phyloP scores from a whole-genome alignment of 2,888 invertebrate genomes.

The Gari tellinella region DNA sequence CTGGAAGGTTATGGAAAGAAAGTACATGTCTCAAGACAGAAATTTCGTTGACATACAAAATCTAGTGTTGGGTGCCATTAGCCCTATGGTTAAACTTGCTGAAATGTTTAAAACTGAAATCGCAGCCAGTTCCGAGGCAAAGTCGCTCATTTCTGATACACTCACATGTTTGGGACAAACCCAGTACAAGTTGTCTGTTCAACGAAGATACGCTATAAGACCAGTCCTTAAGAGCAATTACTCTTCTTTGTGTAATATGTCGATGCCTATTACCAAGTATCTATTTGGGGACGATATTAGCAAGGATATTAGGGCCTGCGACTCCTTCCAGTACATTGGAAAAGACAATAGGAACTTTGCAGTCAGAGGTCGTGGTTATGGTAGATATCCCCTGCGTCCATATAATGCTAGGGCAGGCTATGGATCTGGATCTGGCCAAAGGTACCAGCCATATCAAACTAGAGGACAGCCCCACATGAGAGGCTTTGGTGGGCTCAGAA shows the following conservation, averaged over 20 bases:
- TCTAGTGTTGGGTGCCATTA: constrained; percentile 7
- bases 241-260: constrained; percentile 9
- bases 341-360: background rate
- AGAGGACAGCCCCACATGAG: background rate
- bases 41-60: constrained; percentile 17
- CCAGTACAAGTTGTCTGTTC: constrained; percentile 5
- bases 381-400: background rate
- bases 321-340: constrained; percentile 7
- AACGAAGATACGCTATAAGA: constrained; percentile 2
- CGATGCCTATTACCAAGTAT: constrained; percentile 5
- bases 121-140: background rate
- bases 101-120: constrained; percentile 6
- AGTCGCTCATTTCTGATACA: background rate
- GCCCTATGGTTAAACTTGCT: constrained; percentile 1
- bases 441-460: background rate
- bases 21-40: constrained; percentile 11
- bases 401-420: background rate
- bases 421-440: background rate
- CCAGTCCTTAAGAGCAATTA: constrained; percentile 18
- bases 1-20: constrained; percentile 15
- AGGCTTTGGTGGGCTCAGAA: background rate
- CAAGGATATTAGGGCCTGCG: constrained; percentile 17
- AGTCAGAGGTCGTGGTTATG: background rate
- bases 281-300: constrained; percentile 19
- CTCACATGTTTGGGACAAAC: constrained; percentile 4